Conservation (phyloP, 2,113 vertebrate genomes). For the Campylomormyrus tamandua region DNA sequence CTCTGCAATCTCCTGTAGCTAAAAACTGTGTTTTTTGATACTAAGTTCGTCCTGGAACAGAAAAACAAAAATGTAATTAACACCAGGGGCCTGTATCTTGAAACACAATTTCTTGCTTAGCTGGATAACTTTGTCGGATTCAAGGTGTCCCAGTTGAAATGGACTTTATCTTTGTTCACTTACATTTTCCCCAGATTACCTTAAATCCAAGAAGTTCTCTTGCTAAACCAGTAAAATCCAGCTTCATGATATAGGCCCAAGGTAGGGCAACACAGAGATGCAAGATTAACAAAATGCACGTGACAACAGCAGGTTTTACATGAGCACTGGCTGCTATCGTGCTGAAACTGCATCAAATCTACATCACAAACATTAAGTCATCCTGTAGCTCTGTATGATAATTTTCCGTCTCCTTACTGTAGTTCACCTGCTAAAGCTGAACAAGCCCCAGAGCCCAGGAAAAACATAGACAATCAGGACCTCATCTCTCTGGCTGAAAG, state of each 20-base stretch:
- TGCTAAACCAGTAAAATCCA: background rate
- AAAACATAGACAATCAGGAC: slow-evolving; percentile 38
- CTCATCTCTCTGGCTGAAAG: slow-evolving; percentile 47
- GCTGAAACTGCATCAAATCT: background rate
- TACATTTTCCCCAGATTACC: background rate
- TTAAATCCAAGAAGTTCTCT: background rate
- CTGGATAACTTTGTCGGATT: background rate
- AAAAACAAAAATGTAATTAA: background rate
- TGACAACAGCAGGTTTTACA: background rate
- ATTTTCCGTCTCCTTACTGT: background rate
- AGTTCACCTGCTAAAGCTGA: slow-evolving; percentile 21
- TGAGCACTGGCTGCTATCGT: background rate
- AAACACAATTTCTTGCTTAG: background rate
- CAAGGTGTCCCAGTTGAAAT: background rate
- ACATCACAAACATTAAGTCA: background rate
- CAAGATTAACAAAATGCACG: background rate
- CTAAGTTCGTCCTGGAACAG: background rate
- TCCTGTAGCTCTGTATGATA: background rate
- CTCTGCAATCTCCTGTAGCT: background rate
- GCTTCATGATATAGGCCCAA: background rate
- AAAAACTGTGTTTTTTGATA: background rate
- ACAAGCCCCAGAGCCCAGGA: slow-evolving; percentile 29
- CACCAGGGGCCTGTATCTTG: background rate
- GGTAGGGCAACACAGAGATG: background rate
- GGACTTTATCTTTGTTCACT: background rate